Evolutionary conservation across 1,140 invertebrate genomes (phyloP), one percentile per base, ranked within the genome.

Genomic region (Anoplolepis gracilipes): DNA sequence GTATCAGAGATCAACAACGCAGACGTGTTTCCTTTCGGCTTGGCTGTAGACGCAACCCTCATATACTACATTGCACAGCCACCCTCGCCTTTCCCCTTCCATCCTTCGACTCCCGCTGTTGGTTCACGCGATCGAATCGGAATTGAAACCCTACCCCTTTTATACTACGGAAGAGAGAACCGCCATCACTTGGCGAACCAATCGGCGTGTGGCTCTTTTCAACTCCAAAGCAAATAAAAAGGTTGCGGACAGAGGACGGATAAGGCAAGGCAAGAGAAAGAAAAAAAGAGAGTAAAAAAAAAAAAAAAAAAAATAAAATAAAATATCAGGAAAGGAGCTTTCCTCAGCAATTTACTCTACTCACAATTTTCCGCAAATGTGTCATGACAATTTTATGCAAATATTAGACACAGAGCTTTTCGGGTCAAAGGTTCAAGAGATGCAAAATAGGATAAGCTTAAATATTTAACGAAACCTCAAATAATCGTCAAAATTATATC

Each of bases 131-230:
- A 87, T 77, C 87, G 79, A 75, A 70, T 33, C 49, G 85, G 33
- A 84, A 84, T 53, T 49, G 79, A 75, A 82, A 87, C 75, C 65
- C 75, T 88, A 88, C 78, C 85, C 85, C 85, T 65, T 88, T 88
- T 84, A 84, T 73, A 82, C 36, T 36, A 69, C 62, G 77, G 46
- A 49, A 62, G 62, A 76, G 61, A 78, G 82, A 55, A 76, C 65
- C 46, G 42, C 42, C 57, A 70, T 84, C 59, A 82, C 42, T 59
- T 42, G 39, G n/a, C 65, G 84, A 86, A 86, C 65, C 88, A 88
- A 89, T 89, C 88, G 84, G 65, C 61, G 77, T 81, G 46, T 84
- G 69, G 72, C 59, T 42, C 42, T 39, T 77, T 86, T 78, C 84
- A 70, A 67, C 61, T 28, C 30, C 30, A 49, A 69, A 82, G 64